Conservation (phyloP, 2,888 invertebrate genomes). For the Meganola albula region DNA sequence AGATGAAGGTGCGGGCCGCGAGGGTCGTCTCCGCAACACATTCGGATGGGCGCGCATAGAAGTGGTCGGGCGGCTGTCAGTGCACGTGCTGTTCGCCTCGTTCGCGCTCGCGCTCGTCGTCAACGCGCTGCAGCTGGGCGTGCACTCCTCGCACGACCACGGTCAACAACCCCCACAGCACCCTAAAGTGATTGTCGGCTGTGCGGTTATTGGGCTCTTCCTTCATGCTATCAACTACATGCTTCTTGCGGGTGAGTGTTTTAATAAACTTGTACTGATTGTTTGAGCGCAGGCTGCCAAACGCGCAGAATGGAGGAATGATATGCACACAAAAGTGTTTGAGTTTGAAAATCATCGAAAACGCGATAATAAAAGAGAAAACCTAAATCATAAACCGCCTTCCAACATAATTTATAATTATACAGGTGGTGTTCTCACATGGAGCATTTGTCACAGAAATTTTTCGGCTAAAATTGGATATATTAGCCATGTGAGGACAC, state of each 20-base stretch:
- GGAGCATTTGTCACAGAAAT: too few relatives aligned
- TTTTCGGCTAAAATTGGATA: too few relatives aligned
- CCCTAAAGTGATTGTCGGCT: conserved; percentile 84
- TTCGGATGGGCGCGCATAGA: conserved; percentile 96
- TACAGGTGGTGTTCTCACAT: too few relatives aligned
- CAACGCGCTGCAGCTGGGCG: conserved; percentile 88
- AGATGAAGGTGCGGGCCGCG: conserved; percentile 73
- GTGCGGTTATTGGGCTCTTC: conserved; percentile 87
- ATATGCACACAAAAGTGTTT: too few relatives aligned
- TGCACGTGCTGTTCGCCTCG: conserved; percentile 89
- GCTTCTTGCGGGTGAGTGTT: conserved; percentile 84
- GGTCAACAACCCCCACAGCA: conserved; percentile 71
- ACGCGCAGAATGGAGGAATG: too few relatives aligned
- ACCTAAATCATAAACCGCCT: too few relatives aligned
- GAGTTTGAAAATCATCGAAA: too few relatives aligned
- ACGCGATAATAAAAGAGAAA: too few relatives aligned
- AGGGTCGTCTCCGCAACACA: conserved; percentile 88
- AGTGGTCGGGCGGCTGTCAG: conserved; percentile 88
- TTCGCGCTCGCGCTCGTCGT: conserved; percentile 88
- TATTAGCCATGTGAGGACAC: too few relatives aligned
- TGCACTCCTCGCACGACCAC: conserved; percentile 80
- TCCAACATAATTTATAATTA: too few relatives aligned
- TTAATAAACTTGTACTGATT: too few relatives aligned
- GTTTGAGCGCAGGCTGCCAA: too few relatives aligned
- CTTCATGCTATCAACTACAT: conserved; percentile 88